A percentile compares a stretch with the other conserved stretches of the same genome.
phyloP scores from a whole-genome alignment of 1,140 invertebrate genomes.

The Oscheius sp. region DNA sequence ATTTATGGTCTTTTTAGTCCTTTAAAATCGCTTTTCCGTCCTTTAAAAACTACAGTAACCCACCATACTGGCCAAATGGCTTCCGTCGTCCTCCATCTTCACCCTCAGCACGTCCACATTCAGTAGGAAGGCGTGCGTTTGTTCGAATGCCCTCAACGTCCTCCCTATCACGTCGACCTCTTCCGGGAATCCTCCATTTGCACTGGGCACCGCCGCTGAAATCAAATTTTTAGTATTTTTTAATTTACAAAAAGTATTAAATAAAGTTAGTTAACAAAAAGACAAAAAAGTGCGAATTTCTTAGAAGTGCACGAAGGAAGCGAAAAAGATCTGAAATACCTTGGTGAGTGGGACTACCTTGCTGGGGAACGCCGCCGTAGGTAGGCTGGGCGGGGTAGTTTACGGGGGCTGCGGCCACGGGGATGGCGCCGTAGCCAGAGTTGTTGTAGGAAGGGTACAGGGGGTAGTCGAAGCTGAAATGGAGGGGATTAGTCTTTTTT shows the following conservation, averaged over 20 bases:
- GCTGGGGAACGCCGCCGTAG: neutral
- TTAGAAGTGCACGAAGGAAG: too few species aligned
- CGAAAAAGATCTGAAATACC: too few species aligned
- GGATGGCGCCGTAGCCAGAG: neutral
- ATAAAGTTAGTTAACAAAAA: too few species aligned
- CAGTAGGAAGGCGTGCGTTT: neutral
- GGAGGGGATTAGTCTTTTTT: too few species aligned
- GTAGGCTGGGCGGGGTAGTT: slow-evolving; percentile 3
- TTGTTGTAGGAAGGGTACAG: neutral
- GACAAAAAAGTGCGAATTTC: too few species aligned
- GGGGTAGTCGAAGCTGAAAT: slow-evolving; percentile 2
- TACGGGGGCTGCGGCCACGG: neutral
- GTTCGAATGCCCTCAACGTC: neutral
- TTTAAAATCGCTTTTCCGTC: too few species aligned
- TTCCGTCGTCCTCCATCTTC: neutral
- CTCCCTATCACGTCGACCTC: neutral
- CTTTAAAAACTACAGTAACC: too few species aligned
- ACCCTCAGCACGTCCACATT: neutral
- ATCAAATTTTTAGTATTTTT: too few species aligned
- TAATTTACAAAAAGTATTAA: too few species aligned
- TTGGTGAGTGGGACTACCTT: too few species aligned
- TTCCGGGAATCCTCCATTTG: too few species aligned
- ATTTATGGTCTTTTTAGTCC: too few species aligned
- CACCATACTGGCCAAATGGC: neutral
- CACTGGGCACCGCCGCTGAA: neutral